phyloP scores from a whole-genome alignment of 2,113 vertebrate species.

The Ranitomeya imitator region DNA sequence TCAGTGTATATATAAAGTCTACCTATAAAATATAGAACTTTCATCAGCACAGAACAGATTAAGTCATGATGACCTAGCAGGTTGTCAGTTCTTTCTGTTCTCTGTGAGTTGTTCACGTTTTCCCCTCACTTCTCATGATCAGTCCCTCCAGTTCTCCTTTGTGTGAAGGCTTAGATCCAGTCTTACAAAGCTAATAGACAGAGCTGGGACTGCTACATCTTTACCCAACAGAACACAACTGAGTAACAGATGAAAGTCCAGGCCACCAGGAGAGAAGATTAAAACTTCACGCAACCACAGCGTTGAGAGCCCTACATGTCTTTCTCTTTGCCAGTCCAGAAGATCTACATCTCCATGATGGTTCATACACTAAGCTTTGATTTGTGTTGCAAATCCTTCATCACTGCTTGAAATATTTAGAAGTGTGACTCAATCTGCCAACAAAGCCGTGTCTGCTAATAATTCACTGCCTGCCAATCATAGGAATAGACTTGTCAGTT shows the following conservation, averaged over 20 bases:
- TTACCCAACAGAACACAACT: background rate
- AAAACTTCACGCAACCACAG: background rate
- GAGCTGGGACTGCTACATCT: background rate
- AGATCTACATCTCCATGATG: background rate
- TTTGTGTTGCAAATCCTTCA: background rate
- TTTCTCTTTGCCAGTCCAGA: background rate
- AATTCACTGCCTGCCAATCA: conserved; percentile 35
- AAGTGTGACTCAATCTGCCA: conserved; percentile 6
- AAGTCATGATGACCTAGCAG: background rate
- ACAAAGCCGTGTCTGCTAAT: conserved; percentile 20
- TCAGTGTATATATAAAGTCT: background rate
- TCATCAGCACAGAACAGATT: background rate
- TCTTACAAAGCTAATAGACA: background rate
- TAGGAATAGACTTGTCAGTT: background rate
- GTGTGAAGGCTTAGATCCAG: background rate
- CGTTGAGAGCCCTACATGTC: background rate
- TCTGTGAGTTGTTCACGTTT: background rate
- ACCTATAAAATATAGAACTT: background rate
- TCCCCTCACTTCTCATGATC: background rate
- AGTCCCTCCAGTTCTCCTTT: background rate
- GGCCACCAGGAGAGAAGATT: background rate
- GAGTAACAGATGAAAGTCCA: background rate
- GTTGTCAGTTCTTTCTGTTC: background rate
- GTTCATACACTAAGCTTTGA: background rate
- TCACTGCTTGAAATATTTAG: conserved; percentile 29